A percentile compares a stretch with the other conserved stretches of the same genome.
These are phyloP conservation scores for Drosophila helvetica DNA, from an alignment of 2,888 invertebrate genomes.

Conservation along the genomic window DNA sequence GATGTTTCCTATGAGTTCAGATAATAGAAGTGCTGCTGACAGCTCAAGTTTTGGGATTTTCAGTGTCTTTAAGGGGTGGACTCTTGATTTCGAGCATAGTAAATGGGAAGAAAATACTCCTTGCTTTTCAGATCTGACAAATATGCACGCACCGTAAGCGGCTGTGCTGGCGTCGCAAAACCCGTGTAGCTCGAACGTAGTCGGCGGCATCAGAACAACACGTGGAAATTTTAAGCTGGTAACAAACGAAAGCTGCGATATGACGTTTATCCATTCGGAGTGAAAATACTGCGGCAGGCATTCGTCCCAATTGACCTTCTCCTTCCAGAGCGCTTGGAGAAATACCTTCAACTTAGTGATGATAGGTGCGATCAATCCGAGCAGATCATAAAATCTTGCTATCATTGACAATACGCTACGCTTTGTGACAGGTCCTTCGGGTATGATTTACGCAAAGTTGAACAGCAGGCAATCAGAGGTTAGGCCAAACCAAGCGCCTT, in stretches of 20 bases:
- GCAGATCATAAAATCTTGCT: not conserved
- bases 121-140: not conserved
- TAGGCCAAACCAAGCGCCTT: constrained; percentile 7
- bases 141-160: constrained; percentile 9
- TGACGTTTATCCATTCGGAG: not conserved
- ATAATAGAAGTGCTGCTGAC: no score
- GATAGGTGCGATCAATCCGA: constrained; percentile 1
- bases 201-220: not conserved
- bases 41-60: constrained; percentile 1
- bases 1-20: no score
- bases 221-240: not conserved
- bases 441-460: not conserved
- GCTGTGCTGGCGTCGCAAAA: constrained; percentile 8
- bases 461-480: constrained; percentile 3
- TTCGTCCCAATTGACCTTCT: constrained; percentile 8
- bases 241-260: constrained; percentile 1
- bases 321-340: constrained; percentile 5
- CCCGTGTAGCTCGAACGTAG: not conserved
- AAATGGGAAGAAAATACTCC: not conserved
- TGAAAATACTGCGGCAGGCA: not conserved
- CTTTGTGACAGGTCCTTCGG: not conserved
- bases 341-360: constrained; percentile 7
- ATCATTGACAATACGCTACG: not conserved
- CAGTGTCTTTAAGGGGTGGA: not conserved
- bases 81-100: constrained; percentile 3